phyloP scores from a whole-genome alignment of 2,797 vertebrate species.

The Trachops cirrhosus region DNA sequence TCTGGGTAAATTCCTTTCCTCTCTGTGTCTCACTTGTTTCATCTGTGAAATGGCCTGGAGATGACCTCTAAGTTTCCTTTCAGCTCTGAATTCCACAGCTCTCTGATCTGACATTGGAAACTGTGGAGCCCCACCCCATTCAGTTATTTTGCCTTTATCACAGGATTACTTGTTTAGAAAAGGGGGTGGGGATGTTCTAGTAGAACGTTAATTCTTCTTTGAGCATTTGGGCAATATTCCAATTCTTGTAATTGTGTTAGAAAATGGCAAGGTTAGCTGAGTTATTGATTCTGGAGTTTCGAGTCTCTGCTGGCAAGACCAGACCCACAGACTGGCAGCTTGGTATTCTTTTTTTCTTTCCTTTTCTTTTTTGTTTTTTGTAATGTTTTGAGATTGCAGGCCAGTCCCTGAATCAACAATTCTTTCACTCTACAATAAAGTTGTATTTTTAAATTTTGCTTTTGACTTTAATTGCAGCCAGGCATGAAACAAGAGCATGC shows the following conservation, averaged over 20 bases:
- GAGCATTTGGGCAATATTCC: conserved; percentile 50
- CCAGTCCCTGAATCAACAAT: conserved; percentile 47
- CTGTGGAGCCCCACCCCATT: background rate
- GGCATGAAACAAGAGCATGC: conserved; percentile 71
- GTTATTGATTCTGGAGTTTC: conserved; percentile 57
- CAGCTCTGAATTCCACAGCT: conserved; percentile 49
- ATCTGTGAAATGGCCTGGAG: conserved; percentile 38
- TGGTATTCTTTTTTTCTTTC: background rate
- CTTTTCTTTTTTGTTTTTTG: no score
- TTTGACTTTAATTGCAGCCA: conserved; percentile 72
- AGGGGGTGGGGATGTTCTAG: conserved; percentile 22
- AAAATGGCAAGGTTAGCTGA: conserved; percentile 29
- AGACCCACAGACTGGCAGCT: background rate
- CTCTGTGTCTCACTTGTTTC: conserved; percentile 4
- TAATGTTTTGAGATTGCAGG: conserved; percentile 34
- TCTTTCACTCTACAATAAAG: conserved; percentile 62
- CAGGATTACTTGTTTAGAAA: conserved; percentile 53
- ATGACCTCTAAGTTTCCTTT: conserved; percentile 9
- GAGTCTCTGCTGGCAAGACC: background rate
- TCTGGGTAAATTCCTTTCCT: background rate
- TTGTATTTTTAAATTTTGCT: conserved; percentile 65
- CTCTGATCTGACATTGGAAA: conserved; percentile 24
- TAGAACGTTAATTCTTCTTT: conserved; percentile 45
- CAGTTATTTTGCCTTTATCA: conserved; percentile 51
- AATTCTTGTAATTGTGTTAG: conserved; percentile 46